These are phyloP conservation scores for Gobio occitaniae DNA, from an alignment of 2,797 vertebrate genomes.

Conservation along the genomic window DNA sequence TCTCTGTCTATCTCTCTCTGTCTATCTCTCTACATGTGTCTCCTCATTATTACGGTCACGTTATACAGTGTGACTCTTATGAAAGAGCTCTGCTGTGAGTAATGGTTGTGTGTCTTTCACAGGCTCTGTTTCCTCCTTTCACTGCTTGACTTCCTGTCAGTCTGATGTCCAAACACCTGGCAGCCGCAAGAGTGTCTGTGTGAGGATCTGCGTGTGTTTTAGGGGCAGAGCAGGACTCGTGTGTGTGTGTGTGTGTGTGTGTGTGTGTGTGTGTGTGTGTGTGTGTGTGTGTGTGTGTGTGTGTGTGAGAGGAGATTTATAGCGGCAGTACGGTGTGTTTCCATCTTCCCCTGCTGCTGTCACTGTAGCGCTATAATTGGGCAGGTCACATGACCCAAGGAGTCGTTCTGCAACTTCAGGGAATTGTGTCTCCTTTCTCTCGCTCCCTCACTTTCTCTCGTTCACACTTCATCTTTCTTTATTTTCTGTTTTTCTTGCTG, in stretches of 20 bases:
- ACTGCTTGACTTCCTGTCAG: conserved; percentile 55
- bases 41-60: not conserved
- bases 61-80: not conserved
- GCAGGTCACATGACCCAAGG: conserved; percentile 78
- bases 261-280: conserved; percentile 6
- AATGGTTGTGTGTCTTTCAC: conserved; percentile 16
- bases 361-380: conserved; percentile 81
- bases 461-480: conserved; percentile 52
- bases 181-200: conserved; percentile 2
- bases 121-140: not conserved
- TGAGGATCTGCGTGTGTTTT: conserved; percentile 41
- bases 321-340: conserved; percentile 73
- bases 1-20: not conserved
- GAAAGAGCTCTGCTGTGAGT: conserved; percentile 12
- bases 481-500: conserved; percentile 51
- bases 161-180: conserved; percentile 48
- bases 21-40: not conserved
- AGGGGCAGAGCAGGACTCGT: conserved; percentile 9
- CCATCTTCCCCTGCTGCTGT: conserved; percentile 81
- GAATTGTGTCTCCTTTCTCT: conserved; percentile 62
- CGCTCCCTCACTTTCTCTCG: conserved; percentile 53
- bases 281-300: too few species aligned
- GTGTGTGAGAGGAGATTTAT: conserved; percentile 85
- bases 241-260: not conserved
- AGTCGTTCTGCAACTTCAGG: conserved; percentile 60